These are phyloP conservation scores for Ctenodactylus gundi DNA, from an alignment of 2,113 vertebrate genomes.

Conservation along the genomic window DNA sequence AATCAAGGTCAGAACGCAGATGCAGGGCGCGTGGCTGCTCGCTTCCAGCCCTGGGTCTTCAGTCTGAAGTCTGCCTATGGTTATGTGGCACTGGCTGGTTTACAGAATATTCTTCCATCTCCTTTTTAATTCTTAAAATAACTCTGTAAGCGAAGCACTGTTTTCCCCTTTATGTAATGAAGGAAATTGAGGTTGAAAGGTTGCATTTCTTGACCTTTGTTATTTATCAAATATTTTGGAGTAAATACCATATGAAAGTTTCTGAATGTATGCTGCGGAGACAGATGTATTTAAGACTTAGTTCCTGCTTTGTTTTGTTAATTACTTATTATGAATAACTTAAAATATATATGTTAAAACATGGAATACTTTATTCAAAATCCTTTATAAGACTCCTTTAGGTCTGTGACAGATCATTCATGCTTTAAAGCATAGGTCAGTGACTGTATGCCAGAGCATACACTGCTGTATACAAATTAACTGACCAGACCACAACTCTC, in stretches of 20 bases:
- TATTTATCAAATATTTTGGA: slow-evolving; percentile 9
- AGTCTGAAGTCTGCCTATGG: not conserved
- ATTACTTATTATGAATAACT: slow-evolving; percentile 1
- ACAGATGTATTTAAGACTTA: not conserved
- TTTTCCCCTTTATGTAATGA: not conserved
- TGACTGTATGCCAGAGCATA: too few relatives aligned
- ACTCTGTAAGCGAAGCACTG: not conserved
- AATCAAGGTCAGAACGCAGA: slow-evolving; percentile 85
- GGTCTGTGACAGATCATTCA: too few relatives aligned
- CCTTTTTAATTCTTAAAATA: not conserved
- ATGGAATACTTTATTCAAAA: too few relatives aligned
- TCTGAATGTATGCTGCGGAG: not conserved
- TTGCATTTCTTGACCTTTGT: not conserved
- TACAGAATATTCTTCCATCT: not conserved
- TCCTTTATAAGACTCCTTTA: too few relatives aligned
- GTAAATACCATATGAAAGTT: not conserved
- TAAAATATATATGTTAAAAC: not conserved
- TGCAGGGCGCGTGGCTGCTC: slow-evolving; percentile 51
- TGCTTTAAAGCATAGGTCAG: too few relatives aligned
- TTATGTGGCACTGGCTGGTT: not conserved
- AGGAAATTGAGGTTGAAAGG: not conserved
- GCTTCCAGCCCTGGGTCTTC: slow-evolving; percentile 44
- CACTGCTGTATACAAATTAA: too few relatives aligned
- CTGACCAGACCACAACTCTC: too few relatives aligned
- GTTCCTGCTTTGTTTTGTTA: not conserved